These are phyloP conservation scores for Gymnosoma rotundatum DNA, from an alignment of 2,888 invertebrate genomes.

Conservation along the genomic window DNA sequence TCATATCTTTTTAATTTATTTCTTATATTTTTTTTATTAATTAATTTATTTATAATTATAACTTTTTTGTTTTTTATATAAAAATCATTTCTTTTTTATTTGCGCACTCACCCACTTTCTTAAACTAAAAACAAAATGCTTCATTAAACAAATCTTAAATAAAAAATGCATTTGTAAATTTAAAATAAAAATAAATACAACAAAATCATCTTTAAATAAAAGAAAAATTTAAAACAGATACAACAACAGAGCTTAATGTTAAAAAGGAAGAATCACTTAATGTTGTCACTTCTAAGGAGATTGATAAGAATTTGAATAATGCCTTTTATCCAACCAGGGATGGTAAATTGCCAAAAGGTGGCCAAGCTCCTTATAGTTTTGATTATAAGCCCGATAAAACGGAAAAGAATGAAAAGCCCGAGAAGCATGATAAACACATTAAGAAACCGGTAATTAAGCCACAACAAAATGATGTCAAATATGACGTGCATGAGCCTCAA, in stretches of 20 bases:
- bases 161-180: slow-evolving; percentile 78
- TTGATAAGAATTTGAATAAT: slow-evolving; percentile 74
- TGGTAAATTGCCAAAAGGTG: slow-evolving; percentile 79
- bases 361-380: slow-evolving; percentile 68
- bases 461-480: slow-evolving; percentile 79
- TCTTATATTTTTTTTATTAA: slow-evolving; percentile 1
- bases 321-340: slow-evolving; percentile 82
- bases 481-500: slow-evolving; percentile 78
- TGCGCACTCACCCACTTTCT: slow-evolving; percentile 72
- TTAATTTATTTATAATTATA: slow-evolving; percentile 49
- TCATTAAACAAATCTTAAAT: slow-evolving; percentile 60
- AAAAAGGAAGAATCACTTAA: slow-evolving; percentile 68
- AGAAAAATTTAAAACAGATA: slow-evolving; percentile 11
- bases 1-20: slow-evolving; percentile 17
- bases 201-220: slow-evolving; percentile 41
- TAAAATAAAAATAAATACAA: slow-evolving; percentile 67
- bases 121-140: slow-evolving; percentile 62
- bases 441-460: slow-evolving; percentile 76
- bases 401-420: slow-evolving; percentile 68
- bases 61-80: slow-evolving; percentile 68
- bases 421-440: slow-evolving; percentile 77
- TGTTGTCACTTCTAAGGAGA: slow-evolving; percentile 69
- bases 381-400: slow-evolving; percentile 69
- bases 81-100: slow-evolving; percentile 70
- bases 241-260: slow-evolving; percentile 68